Evolutionary conservation across 53 echinoderm and acorn worm genomes (phyloP).

Genomic region (Temnopleurus reevesii): DNA sequence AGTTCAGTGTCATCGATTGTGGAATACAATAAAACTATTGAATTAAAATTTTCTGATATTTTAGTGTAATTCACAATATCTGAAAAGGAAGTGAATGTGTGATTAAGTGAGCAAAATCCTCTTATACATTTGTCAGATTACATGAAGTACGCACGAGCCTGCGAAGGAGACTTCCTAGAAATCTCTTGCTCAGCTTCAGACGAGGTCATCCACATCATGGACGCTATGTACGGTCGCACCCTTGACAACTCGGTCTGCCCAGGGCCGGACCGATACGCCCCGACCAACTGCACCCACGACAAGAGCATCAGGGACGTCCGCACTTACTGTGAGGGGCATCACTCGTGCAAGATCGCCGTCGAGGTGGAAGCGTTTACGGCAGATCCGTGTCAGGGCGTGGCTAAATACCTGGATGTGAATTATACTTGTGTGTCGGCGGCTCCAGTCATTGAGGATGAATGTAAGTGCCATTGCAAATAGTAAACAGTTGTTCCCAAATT

Average conservation of each 20-base stretch:
- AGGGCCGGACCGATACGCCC: slow-evolving; percentile 45
- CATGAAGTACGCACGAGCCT: slow-evolving; percentile 71
- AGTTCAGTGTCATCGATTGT: no score
- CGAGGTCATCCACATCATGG: slow-evolving; percentile 68
- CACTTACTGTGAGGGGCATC: slow-evolving; percentile 78
- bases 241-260: slow-evolving; percentile 80
- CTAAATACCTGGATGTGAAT: slow-evolving; percentile 83
- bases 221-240: slow-evolving; percentile 83
- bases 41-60: no score
- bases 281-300: slow-evolving; percentile 71
- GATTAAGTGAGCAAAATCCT: no score
- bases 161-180: slow-evolving; percentile 83
- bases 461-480: slow-evolving; percentile 57
- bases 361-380: slow-evolving; percentile 65
- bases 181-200: slow-evolving; percentile 60
- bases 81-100: no score
- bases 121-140: slow-evolving; percentile 54
- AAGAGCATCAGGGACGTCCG: slow-evolving; percentile 62
- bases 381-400: slow-evolving; percentile 78
- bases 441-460: slow-evolving; percentile 70
- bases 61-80: no score
- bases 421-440: slow-evolving; percentile 77
- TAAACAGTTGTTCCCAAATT: not conserved
- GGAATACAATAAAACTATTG: no score
- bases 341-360: slow-evolving; percentile 70